A percentile compares a stretch with the other conserved stretches of the same genome.
phyloP scores from a whole-genome alignment of 2,113 vertebrate species.

The Gallinago media region DNA sequence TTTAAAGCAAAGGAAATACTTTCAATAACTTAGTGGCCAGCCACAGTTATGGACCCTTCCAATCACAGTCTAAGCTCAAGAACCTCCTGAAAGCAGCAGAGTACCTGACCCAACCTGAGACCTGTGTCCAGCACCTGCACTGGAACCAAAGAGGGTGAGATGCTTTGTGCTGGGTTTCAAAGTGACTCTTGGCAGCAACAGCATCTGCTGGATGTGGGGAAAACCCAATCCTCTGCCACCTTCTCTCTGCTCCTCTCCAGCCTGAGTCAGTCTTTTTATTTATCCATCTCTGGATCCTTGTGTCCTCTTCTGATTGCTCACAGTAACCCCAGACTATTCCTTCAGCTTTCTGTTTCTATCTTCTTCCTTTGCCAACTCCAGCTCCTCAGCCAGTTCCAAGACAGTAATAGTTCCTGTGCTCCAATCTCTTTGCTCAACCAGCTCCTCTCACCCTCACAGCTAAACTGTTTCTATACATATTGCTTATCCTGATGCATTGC shows the following conservation, averaged over 20 bases:
- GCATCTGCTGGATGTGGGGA: background rate
- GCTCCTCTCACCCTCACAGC: background rate
- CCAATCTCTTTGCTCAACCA: background rate
- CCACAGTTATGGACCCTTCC: background rate
- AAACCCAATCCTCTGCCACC: background rate
- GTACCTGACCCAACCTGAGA: background rate
- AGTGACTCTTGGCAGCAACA: background rate
- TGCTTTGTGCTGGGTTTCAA: background rate
- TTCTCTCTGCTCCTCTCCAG: background rate
- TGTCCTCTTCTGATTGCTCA: background rate
- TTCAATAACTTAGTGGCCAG: background rate
- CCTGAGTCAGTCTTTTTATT: background rate
- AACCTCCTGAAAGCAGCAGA: background rate
- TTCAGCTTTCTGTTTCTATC: background rate
- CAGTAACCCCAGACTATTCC: background rate
- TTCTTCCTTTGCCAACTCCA: background rate
- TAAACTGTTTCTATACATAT: background rate
- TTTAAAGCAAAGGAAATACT: background rate
- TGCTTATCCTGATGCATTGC: no score
- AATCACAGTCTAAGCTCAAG: background rate
- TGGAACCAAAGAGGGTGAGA: fast-evolving
- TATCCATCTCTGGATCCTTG: background rate
- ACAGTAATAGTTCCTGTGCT: background rate
- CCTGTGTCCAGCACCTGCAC: background rate
- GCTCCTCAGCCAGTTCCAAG: background rate